A percentile compares a stretch with the other conserved stretches of the same genome.
Evolutionary conservation across 2,797 vertebrate genomes (phyloP).

Genomic region (Diplodus sargus): DNA sequence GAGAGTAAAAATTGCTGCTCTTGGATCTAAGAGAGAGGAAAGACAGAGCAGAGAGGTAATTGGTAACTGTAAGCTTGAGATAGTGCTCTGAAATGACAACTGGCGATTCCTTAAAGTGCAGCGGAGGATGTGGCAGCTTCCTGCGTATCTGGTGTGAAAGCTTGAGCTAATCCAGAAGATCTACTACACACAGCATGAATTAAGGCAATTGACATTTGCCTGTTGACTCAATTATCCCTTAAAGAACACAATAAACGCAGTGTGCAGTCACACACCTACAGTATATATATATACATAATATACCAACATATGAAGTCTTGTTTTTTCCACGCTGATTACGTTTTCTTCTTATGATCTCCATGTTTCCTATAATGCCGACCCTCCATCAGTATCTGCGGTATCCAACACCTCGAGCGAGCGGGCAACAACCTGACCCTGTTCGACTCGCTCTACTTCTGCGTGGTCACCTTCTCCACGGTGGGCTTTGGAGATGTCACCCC

Average conservation of each 20-base stretch:
- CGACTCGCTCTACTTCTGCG: constrained; percentile 90
- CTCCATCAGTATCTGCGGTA: constrained; percentile 87
- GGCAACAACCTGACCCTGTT: constrained; percentile 90
- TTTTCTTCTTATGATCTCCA: constrained; percentile 5
- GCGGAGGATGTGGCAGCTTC: constrained; percentile 64
- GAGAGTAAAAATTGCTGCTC: constrained; percentile 25
- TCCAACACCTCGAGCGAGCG: constrained; percentile 89
- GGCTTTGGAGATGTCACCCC: constrained; percentile 90
- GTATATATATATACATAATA: constrained; percentile 12
- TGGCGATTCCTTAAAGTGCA: constrained; percentile 50
- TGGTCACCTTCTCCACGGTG: constrained; percentile 91
- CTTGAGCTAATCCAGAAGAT: constrained; percentile 56
- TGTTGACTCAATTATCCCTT: constrained; percentile 61
- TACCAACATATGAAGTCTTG: constrained; percentile 16
- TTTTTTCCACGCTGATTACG: constrained; percentile 13
- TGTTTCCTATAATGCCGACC: constrained; percentile 2
- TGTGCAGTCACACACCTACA: constrained; percentile 21
- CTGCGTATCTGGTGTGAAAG: constrained; percentile 52
- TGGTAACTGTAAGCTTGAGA: constrained; percentile 57
- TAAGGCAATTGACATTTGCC: constrained; percentile 64
- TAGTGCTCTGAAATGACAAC: constrained; percentile 61
- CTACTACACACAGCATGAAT: constrained; percentile 51
- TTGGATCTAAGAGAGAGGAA: constrained; percentile 20
- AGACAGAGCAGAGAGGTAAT: constrained; percentile 53
- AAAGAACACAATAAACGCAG: constrained; percentile 37